Conservation (phyloP, 1,140 invertebrate species). For the Heterodera schachtii region DNA sequence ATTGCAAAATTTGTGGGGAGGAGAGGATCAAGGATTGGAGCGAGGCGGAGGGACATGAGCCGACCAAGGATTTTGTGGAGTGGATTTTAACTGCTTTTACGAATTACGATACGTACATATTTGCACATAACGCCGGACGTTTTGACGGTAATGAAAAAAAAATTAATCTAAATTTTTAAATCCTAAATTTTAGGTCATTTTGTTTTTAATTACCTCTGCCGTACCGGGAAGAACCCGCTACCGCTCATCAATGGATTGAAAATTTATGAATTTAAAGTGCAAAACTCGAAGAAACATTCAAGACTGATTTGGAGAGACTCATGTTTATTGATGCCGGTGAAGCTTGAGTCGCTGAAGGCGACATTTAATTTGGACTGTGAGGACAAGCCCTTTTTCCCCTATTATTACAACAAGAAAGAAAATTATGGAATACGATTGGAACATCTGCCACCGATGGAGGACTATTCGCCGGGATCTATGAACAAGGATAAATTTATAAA, state of each 20-base stretch:
- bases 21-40: neutral
- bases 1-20: neutral
- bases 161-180: too few relatives aligned
- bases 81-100: neutral
- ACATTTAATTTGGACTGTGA: conserved; percentile 11
- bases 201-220: neutral
- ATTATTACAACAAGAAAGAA: neutral
- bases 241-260: neutral
- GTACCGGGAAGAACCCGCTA: neutral
- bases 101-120: neutral
- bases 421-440: neutral
- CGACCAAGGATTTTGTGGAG: neutral
- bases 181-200: neutral
- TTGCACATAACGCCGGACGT: neutral
- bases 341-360: neutral
- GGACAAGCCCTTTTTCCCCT: neutral
- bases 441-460: neutral
- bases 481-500: neutral
- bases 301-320: neutral
- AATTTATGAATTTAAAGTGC: conserved; percentile 1
- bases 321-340: neutral
- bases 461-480: neutral
- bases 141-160: neutral
- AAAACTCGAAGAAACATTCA: neutral
- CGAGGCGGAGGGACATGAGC: neutral